Evolutionary conservation across 2,113 vertebrate species (phyloP).

Genomic region (Hassar affinis): DNA sequence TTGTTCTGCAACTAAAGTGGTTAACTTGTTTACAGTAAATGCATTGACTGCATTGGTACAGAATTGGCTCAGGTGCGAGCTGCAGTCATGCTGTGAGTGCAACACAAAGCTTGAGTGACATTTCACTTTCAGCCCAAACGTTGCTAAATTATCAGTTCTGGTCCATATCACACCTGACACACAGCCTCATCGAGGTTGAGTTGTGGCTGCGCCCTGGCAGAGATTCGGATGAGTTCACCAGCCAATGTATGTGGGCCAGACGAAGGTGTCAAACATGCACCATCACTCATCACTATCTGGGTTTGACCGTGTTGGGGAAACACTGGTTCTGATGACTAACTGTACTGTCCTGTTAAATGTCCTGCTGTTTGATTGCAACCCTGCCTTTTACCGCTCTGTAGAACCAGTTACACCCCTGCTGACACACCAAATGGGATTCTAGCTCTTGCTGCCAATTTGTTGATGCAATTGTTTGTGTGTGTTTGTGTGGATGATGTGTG

Average conservation of each 20-base stretch:
- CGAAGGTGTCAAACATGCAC: not conserved
- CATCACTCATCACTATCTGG: not conserved
- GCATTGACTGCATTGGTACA: not conserved
- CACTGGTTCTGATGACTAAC: conserved; percentile 11
- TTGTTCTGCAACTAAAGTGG: too few species aligned
- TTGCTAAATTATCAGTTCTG: not conserved
- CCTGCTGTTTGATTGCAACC: conserved; percentile 26
- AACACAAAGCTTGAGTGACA: not conserved
- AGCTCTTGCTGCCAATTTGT: not conserved
- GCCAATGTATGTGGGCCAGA: not conserved
- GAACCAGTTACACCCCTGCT: conserved; percentile 5
- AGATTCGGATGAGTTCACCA: not conserved
- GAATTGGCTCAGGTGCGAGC: not conserved
- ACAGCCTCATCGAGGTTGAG: conserved; percentile 6
- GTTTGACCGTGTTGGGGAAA: conserved; percentile 5
- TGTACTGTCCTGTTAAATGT: conserved; percentile 9
- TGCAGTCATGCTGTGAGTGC: too few species aligned
- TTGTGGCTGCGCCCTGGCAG: not conserved
- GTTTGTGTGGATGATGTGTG: not conserved
- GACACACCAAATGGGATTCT: conserved; percentile 20
- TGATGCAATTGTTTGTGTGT: conserved; percentile 33
- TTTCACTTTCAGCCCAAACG: not conserved
- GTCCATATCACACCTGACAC: not conserved
- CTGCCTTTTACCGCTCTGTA: conserved; percentile 12
- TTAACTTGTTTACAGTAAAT: too few species aligned